Base-by-base conservation (phyloP, 2,888 invertebrate species). In the Coelogynopora nodosa region DNA sequence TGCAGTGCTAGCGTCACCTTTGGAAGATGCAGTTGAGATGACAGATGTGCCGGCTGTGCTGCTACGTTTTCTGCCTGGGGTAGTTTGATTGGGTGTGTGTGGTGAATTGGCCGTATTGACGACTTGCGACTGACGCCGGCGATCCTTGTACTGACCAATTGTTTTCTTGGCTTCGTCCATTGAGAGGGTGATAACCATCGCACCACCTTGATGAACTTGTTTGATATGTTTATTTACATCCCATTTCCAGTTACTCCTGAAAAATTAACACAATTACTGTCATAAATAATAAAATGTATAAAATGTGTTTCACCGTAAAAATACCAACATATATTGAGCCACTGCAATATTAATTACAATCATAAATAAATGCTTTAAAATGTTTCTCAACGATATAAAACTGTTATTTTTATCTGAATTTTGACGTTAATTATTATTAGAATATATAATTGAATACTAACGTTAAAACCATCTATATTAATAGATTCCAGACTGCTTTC, bases 191-290 rank as follows among this genome's bases (percentile, higher is more conserved):
- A 90, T 87, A 0, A 91, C 88, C 31, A 89, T 88, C 0, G 89
- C 89, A 81, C 87, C 88, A 0, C 87, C 85, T 0, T 84, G 80
- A 89, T 92, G 92, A 28, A 89, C 89, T 2, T 90, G 89, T 90
- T 96, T 95, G 88, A 97, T 97, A 92, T 98, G 98, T 92, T 97
- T 96, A 30, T 96, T 96, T 88, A 97, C 96, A 92, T 97, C 97
- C 96, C 97, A 97, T 88, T 97, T 94, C 97, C 97, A 97, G 91
- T 97, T 97, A 30, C 97, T 97, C 89, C 96, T 94, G 91, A 97
- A 97, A 86, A 95, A 18, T 5, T 74, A 28, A 29, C 27, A 49
- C 18, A 5, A 49, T 5, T 49, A n/a, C n/a, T 49, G 49, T 13
- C 5, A 13, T 49, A 49, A 13, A 49, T 49, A 49, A 49, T 18